A percentile compares a stretch with the other conserved stretches of the same genome.
These are phyloP conservation scores for Manis crassicaudata DNA, from an alignment of 2,797 vertebrate genomes.

Conservation along the genomic window DNA sequence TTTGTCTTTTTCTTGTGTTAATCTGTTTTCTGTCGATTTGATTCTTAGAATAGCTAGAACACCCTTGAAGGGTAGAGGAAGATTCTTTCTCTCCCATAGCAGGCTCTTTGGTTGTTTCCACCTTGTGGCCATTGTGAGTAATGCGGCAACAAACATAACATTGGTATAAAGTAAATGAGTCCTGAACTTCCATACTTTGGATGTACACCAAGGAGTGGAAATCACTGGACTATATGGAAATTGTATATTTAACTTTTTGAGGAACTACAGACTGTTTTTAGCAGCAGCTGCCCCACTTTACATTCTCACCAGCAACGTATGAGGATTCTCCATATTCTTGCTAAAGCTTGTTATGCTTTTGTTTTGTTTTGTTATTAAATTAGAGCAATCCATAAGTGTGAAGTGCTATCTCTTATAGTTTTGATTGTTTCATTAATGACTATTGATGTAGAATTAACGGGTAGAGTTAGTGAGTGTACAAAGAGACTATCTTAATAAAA, in stretches of 20 bases:
- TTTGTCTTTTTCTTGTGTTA: too few species aligned
- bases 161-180: not conserved
- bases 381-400: not conserved
- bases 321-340: not conserved
- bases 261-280: not conserved
- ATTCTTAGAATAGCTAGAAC: too few species aligned
- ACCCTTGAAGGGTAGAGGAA: too few species aligned
- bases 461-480: not conserved
- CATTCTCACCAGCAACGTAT: not conserved
- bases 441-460: not conserved
- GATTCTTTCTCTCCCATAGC: too few species aligned
- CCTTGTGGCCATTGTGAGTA: not conserved
- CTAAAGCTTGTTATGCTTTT: not conserved
- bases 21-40: too few species aligned
- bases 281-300: not conserved
- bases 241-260: not conserved
- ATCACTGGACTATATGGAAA: not conserved
- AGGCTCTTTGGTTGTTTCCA: not conserved
- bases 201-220: not conserved
- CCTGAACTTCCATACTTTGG: not conserved
- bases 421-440: conserved; percentile 30
- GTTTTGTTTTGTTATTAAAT: not conserved
- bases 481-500: not conserved
- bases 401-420: not conserved
- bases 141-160: not conserved